phyloP scores from a whole-genome alignment of 35 echinoderm and acorn worm species.

The Diadema setosum region DNA sequence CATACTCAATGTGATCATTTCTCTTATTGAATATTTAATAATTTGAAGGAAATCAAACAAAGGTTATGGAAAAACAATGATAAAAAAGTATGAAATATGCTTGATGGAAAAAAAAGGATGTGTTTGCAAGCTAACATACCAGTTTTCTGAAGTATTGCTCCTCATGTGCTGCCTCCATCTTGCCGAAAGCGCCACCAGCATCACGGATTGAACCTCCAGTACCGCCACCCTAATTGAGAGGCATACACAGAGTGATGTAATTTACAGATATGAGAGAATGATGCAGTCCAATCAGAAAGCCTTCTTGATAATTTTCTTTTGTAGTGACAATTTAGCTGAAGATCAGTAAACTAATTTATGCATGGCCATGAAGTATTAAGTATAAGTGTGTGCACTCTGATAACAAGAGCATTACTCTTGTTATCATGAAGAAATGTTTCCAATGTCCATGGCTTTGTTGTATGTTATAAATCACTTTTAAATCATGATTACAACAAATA shows the following conservation, averaged over 20 bases:
- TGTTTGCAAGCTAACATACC: constrained; percentile 36
- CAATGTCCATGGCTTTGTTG: too few relatives aligned
- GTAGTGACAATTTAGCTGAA: background rate
- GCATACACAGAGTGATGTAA: background rate
- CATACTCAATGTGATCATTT: too few relatives aligned
- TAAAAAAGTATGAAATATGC: background rate
- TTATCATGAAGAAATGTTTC: too few relatives aligned
- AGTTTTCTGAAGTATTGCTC: constrained; percentile 96
- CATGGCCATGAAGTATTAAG: background rate
- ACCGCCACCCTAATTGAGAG: constrained; percentile 70
- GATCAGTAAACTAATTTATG: background rate
- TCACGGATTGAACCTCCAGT: constrained; percentile 87
- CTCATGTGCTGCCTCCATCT: constrained; percentile 95
- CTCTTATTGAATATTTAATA: too few relatives aligned
- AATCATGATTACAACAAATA: too few relatives aligned
- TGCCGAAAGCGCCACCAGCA: constrained; percentile 94
- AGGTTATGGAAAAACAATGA: background rate
- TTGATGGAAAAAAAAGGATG: background rate
- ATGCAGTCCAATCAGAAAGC: background rate
- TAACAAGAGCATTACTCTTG: background rate
- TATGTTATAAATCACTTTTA: too few relatives aligned
- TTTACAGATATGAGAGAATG: background rate
- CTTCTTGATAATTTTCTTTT: background rate
- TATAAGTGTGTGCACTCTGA: background rate
- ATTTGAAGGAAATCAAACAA: too few relatives aligned